A percentile compares a stretch with the other conserved stretches of the same genome.
Evolutionary conservation across 2,113 vertebrate genomes (phyloP).

Genomic region (Semicossyphus pulcher): DNA sequence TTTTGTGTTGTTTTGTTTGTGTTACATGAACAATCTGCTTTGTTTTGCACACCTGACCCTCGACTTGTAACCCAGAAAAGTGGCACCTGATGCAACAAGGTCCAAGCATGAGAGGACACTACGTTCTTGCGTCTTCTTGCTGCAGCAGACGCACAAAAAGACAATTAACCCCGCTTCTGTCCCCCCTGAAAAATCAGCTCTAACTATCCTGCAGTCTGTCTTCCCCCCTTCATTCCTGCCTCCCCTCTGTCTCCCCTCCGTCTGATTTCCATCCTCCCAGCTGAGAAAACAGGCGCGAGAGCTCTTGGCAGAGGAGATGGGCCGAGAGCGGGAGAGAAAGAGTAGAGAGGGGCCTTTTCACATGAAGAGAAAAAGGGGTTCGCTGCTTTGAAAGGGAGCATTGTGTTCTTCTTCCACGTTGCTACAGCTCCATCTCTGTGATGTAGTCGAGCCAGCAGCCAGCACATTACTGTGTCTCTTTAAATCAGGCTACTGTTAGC

Average conservation of each 20-base stretch:
- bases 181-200: conserved; percentile 5
- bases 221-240: conserved; percentile 48
- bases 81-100: background rate
- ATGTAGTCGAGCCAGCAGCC: conserved; percentile 68
- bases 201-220: conserved; percentile 11
- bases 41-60: conserved; percentile 4
- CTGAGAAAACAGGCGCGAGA: conserved; percentile 78
- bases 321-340: conserved; percentile 36
- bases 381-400: conserved; percentile 76
- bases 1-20: background rate
- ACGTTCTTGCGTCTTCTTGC: background rate
- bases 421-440: conserved; percentile 64
- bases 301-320: conserved; percentile 72
- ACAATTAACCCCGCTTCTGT: conserved; percentile 13
- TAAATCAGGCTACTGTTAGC: conserved; percentile 68
- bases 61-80: conserved; percentile 1
- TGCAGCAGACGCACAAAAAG: conserved; percentile 11
- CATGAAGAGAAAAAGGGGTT: conserved; percentile 61
- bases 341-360: conserved; percentile 71
- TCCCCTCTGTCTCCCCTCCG: conserved; percentile 31
- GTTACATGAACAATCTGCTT: no score
- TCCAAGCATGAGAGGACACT: background rate
- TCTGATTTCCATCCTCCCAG: conserved; percentile 80
- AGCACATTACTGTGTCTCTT: conserved; percentile 75
- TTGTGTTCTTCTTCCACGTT: conserved; percentile 74